These are phyloP conservation scores for Pluvianellus socialis DNA, from an alignment of 2,113 vertebrate species.

Conservation along the genomic window DNA sequence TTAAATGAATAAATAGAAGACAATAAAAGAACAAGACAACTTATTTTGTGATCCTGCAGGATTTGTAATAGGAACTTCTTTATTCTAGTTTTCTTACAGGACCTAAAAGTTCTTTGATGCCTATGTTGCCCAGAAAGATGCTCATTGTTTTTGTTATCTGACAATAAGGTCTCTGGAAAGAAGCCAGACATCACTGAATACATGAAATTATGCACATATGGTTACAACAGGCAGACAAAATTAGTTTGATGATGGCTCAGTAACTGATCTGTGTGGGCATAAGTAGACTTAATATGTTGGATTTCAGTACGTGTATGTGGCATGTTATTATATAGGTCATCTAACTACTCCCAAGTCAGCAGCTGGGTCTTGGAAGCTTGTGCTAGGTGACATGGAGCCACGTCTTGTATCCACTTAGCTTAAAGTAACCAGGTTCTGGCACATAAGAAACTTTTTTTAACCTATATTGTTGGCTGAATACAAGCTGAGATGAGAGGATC, in stretches of 20 bases:
- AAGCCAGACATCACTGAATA: background rate
- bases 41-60: background rate
- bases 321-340: background rate
- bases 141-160: background rate
- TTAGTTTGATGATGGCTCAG: background rate
- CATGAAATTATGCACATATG: background rate
- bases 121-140: background rate
- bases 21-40: background rate
- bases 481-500: background rate
- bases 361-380: background rate
- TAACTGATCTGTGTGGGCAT: background rate
- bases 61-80: background rate
- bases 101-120: background rate
- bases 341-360: background rate
- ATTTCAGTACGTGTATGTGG: background rate
- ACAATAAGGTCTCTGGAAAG: background rate
- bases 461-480: background rate
- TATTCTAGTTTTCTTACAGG: background rate
- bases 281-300: background rate
- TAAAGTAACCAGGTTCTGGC: background rate
- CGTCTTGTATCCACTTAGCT: background rate
- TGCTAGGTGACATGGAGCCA: background rate
- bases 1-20: background rate
- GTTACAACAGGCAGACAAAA: background rate
- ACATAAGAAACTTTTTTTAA: background rate